Evolutionary conservation across 2,888 invertebrate genomes (phyloP).

Genomic region (Parnassius smintheus): DNA sequence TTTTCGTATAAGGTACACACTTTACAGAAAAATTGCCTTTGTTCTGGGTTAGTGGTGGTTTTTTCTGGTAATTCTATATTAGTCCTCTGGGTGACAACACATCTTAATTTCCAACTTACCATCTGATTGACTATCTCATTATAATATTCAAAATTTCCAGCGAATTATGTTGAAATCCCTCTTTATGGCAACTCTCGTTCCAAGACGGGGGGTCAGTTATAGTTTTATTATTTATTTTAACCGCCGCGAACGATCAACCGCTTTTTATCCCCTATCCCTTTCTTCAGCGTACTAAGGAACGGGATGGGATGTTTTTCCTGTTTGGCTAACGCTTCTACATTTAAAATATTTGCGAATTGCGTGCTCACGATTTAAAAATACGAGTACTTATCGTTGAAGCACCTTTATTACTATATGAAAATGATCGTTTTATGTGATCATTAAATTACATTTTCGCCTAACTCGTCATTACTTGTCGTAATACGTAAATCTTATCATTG

Average conservation of each 20-base stretch:
- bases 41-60: no score
- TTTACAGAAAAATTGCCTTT: no score
- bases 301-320: constrained; percentile 47
- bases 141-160: neutral
- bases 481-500: constrained; percentile 13
- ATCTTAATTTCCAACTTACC: no score
- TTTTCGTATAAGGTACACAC: no score
- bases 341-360: constrained; percentile 40
- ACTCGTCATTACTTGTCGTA: constrained; percentile 4
- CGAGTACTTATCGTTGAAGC: constrained; percentile 17
- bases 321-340: constrained; percentile 54
- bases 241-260: constrained; percentile 68
- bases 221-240: constrained; percentile 74
- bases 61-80: no score
- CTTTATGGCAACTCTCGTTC: constrained; percentile 27
- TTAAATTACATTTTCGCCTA: constrained; percentile 7
- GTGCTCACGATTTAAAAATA: constrained; percentile 32
- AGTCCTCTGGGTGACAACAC: no score
- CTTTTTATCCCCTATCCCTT: constrained; percentile 61
- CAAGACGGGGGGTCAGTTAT: constrained; percentile 60
- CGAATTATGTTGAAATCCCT: neutral
- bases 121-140: no score
- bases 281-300: constrained; percentile 47
- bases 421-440: constrained; percentile 11
- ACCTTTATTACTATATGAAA: constrained; percentile 13